A percentile compares a stretch with the other conserved stretches of the same genome.
These are phyloP conservation scores for Trichonephila clavipes DNA, from an alignment of 1,140 invertebrate species.

Conservation along the genomic window DNA sequence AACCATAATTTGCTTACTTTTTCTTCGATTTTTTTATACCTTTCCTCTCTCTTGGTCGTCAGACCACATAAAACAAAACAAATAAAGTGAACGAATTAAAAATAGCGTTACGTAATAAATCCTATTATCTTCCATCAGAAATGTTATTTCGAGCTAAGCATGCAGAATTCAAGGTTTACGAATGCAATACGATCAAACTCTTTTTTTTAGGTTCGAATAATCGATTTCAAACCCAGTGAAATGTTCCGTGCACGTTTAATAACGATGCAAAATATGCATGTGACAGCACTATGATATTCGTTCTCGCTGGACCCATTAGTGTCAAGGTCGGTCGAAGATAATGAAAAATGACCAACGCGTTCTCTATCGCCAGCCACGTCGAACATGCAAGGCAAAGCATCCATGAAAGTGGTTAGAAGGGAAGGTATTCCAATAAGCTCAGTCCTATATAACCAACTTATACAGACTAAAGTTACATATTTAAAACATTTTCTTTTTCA, in stretches of 20 bases:
- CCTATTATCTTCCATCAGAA: too few species aligned
- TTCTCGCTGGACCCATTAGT: background rate
- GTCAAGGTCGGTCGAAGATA: background rate
- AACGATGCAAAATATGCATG: slow-evolving; percentile 8
- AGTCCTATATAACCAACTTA: background rate
- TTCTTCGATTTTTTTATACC: too few species aligned
- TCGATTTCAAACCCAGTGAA: background rate
- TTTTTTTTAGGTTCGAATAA: background rate
- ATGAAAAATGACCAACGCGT: slow-evolving; percentile 13
- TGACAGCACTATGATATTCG: background rate
- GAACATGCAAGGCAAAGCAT: background rate
- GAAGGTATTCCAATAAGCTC: background rate
- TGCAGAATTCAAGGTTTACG: too few species aligned
- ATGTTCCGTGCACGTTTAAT: background rate
- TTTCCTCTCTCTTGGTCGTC: too few species aligned
- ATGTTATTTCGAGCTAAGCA: too few species aligned
- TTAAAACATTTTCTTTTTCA: background rate
- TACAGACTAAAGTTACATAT: too few species aligned
- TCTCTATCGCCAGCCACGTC: background rate
- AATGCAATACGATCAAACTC: too few species aligned
- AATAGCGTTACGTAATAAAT: too few species aligned
- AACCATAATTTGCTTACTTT: too few species aligned
- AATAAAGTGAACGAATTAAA: too few species aligned
- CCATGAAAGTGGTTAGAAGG: background rate
- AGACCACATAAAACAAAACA: too few species aligned